phyloP scores from a whole-genome alignment of 2,797 vertebrate species.

The Chanos chanos region DNA sequence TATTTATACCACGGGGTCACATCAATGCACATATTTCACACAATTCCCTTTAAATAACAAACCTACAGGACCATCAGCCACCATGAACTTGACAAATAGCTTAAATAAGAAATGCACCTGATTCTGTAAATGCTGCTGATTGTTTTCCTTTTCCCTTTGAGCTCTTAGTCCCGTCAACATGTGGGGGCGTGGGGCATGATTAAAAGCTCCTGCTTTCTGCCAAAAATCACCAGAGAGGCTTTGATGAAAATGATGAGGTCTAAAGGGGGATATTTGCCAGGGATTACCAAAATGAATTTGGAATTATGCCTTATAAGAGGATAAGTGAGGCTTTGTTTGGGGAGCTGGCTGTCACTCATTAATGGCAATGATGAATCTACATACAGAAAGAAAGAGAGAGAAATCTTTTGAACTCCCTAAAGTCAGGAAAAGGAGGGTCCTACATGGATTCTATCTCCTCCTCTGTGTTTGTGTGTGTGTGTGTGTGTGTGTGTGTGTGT shows the following conservation, averaged over 20 bases:
- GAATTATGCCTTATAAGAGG: slow-evolving; percentile 40
- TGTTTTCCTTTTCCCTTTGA: neutral
- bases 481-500: too few species aligned
- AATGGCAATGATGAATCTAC: slow-evolving; percentile 4
- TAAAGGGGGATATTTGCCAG: slow-evolving; percentile 40
- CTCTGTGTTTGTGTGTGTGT: too few species aligned
- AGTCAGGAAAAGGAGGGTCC: neutral
- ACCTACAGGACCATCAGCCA: too few species aligned
- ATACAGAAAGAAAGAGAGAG: slow-evolving; percentile 20
- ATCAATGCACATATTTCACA: too few species aligned
- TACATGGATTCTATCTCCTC: too few species aligned
- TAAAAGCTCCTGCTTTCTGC: slow-evolving; percentile 8
- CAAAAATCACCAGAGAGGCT: slow-evolving; percentile 29
- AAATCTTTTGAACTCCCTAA: slow-evolving; percentile 1
- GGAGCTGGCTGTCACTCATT: slow-evolving; percentile 34
- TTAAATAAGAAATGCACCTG: neutral
- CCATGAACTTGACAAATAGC: neutral
- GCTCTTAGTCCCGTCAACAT: slow-evolving; percentile 4
- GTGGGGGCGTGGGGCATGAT: slow-evolving; percentile 18
- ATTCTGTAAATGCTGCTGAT: slow-evolving; percentile 15
- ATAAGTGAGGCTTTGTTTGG: slow-evolving; percentile 40
- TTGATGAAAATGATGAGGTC: slow-evolving; percentile 38
- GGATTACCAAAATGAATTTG: slow-evolving; percentile 48
- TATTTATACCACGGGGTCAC: too few species aligned
- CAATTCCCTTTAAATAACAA: too few species aligned